Evolutionary conservation across 2,113 vertebrate species (phyloP).

Genomic region (Daubentonia madagascariensis): DNA sequence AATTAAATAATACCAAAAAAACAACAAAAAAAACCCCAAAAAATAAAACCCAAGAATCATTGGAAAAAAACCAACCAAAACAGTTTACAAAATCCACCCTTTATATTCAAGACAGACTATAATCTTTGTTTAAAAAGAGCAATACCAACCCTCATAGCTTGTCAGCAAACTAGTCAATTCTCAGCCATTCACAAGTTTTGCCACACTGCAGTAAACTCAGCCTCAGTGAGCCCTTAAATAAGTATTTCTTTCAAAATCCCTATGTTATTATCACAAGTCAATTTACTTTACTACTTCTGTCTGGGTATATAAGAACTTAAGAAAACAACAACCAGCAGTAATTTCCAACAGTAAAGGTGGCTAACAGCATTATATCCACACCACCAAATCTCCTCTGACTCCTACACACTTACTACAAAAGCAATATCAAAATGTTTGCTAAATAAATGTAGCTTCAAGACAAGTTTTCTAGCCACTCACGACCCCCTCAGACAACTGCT

Average conservation of each 20-base stretch:
- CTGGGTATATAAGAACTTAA: background rate
- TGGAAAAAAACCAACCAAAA: background rate
- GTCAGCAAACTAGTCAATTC: background rate
- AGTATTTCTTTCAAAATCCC: background rate
- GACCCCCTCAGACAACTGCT: background rate
- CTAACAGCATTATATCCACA: background rate
- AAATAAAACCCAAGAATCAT: no score
- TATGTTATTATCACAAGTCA: background rate
- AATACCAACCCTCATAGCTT: background rate
- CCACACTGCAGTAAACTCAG: background rate
- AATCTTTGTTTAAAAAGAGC: conserved; percentile 9
- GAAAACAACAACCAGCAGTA: background rate
- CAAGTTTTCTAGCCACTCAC: background rate
- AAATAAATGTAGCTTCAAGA: conserved; percentile 6
- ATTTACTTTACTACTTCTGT: background rate
- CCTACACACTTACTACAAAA: background rate
- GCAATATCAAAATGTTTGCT: background rate
- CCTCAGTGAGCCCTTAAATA: background rate
- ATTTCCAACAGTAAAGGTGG: background rate
- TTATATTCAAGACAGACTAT: background rate
- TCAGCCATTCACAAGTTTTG: background rate
- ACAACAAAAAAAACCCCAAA: no score
- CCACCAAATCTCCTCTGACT: background rate
- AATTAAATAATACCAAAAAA: background rate
- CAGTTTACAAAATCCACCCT: background rate